Base-by-base conservation (phyloP, 2,888 invertebrate species). In the Athetis lepigone region DNA sequence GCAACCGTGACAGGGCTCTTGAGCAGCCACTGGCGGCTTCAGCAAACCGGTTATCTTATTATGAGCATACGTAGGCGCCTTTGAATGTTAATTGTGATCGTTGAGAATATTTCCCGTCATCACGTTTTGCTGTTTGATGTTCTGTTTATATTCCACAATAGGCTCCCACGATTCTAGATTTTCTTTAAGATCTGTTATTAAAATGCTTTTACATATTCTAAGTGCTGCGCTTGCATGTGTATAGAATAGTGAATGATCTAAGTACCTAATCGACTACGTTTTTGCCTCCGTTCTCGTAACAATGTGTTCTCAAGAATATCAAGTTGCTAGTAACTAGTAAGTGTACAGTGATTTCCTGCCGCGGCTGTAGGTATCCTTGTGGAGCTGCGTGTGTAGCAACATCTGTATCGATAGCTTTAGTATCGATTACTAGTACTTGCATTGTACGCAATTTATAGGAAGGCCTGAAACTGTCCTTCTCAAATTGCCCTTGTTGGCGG, bases 301-400 rank as follows among this genome's bases (percentile, higher is more conserved):
- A 60, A 68, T 45, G 58, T 65, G 56, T 78, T 82, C 80, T 75
- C 79, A 79, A 76, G 80, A 81, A 78, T 84, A 80, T 83, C 75
- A 65, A 64, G 71, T 84, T 79, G 46, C 63, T 59, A 71, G 83
- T 78, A 80, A 79, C 62, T 59, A 70, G 83, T 78, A 80, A 79
- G 68, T 71, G 49, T 70, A 84, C 57, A 76, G 70, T 62, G 64
- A 59, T 78, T 76, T 78, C 59, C 56, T 70, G 37, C n/a, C 16
- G 54, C 49, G 37, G 33, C 49, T 47, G 33, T 2, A 19, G 47
- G 40, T 66, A 70, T 70, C 68, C 62, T 71, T 77, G 73, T 63
- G 51, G 45, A 33, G 43, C 50, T 62, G 63, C 47, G 52, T 55
- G 36, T 36, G 56, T 25, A 64, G 58, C 51, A 45, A 66, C 60